A percentile compares a stretch with the other conserved stretches of the same genome.
Conservation (phyloP, 2,888 invertebrate genomes). For the Drosophila quinaria region DNA sequence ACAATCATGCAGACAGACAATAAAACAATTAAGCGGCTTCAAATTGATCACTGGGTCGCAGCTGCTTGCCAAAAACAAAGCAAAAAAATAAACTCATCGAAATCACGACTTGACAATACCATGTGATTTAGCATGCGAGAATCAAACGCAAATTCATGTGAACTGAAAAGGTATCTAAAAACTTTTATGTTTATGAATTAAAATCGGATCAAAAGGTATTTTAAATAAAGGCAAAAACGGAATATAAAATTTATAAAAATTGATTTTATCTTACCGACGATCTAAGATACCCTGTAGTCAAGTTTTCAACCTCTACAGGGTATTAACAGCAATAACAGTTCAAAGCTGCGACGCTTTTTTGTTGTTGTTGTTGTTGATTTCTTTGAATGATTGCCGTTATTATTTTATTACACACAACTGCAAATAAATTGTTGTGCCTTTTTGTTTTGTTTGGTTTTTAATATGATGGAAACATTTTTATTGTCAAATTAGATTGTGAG, state of each 20-base stretch:
- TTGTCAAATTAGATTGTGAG: constrained; percentile 56
- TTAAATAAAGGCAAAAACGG: no score
- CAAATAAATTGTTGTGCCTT: constrained; percentile 32
- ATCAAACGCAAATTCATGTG: no score
- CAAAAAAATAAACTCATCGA: background rate
- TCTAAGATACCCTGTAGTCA: no score
- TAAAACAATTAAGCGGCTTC: constrained; percentile 34
- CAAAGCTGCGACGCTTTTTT: constrained; percentile 24
- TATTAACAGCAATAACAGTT: constrained; percentile 16
- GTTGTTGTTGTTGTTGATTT: constrained; percentile 33
- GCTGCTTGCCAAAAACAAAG: constrained; percentile 19
- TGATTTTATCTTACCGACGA: no score
- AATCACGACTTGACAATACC: constrained; percentile 7
- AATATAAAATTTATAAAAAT: no score
- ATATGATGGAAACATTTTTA: constrained; percentile 33
- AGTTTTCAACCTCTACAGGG: constrained; percentile 1
- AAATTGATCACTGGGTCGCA: constrained; percentile 48
- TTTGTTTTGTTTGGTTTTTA: constrained; percentile 6
- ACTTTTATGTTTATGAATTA: no score
- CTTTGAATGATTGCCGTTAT: constrained; percentile 63
- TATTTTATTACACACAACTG: constrained; percentile 62
- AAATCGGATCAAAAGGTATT: no score
- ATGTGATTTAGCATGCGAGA: no score
- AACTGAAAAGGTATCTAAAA: no score
- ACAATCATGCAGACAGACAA: constrained; percentile 16